A percentile compares a stretch with the other conserved stretches of the same genome.
phyloP scores from a whole-genome alignment of 2,113 vertebrate genomes.

The Acrocephalus arundinaceus region DNA sequence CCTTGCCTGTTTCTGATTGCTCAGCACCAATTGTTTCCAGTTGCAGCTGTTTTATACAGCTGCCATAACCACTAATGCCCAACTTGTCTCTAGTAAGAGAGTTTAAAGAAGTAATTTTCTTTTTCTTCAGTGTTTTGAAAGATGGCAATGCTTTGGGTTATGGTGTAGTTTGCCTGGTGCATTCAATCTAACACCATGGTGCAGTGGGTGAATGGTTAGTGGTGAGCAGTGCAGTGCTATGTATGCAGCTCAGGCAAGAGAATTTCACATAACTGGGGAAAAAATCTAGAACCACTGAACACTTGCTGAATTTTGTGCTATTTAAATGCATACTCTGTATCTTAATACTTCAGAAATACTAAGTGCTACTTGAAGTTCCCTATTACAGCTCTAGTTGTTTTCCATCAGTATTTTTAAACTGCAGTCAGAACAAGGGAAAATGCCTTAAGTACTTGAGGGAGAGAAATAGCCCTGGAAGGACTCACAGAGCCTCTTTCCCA shows the following conservation, averaged over 20 bases:
- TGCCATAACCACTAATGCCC: constrained; percentile 25
- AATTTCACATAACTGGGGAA: not conserved
- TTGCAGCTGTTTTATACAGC: not conserved
- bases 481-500: not conserved
- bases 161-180: not conserved
- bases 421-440: not conserved
- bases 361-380: not conserved
- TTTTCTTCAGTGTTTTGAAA: not conserved
- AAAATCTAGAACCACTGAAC: not conserved
- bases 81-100: not conserved
- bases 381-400: not conserved
- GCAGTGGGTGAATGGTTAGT: not conserved
- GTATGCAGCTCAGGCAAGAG: not conserved
- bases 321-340: not conserved
- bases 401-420: not conserved
- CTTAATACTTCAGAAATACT: not conserved
- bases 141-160: not conserved
- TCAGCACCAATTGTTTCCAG: constrained; percentile 3
- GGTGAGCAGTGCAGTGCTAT: not conserved
- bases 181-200: accelerated
- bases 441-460: not conserved
- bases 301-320: not conserved
- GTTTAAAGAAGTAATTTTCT: not conserved
- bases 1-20: not conserved
- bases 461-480: not conserved